A percentile compares a stretch with the other conserved stretches of the same genome.
phyloP scores from a whole-genome alignment of 2,113 vertebrate species.

The Mus pahari region DNA sequence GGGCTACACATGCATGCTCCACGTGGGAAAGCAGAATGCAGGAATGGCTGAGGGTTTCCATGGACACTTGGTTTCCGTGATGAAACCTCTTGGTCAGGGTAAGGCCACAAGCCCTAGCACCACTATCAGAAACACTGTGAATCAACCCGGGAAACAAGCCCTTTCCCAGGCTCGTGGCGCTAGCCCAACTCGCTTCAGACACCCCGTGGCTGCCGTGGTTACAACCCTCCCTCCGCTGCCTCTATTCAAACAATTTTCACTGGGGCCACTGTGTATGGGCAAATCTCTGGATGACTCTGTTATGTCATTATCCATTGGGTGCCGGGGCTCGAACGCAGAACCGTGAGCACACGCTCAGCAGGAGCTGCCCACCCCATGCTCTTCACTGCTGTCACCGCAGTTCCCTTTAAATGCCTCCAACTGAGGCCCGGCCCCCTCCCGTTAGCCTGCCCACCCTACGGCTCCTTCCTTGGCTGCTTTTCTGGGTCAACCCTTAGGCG shows the following conservation, averaged over 20 bases:
- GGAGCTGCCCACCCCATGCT: neutral
- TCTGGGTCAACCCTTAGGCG: neutral
- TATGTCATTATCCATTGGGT: neutral
- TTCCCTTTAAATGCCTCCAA: neutral
- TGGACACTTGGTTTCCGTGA: neutral
- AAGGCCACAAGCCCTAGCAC: neutral
- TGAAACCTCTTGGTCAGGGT: neutral
- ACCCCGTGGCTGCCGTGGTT: accelerated
- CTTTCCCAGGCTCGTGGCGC: neutral
- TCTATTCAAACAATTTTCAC: neutral
- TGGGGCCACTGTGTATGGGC: neutral
- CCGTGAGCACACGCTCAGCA: neutral
- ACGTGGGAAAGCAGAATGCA: accelerated
- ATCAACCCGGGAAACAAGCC: neutral
- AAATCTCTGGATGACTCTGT: neutral
- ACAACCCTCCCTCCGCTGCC: accelerated
- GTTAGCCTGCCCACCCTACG: accelerated
- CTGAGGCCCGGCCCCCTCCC: neutral
- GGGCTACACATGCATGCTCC: accelerated
- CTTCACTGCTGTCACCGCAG: no score
- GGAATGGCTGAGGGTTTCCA: neutral
- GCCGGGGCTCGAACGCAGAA: neutral
- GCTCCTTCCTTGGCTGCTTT: neutral
- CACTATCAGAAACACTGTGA: neutral
- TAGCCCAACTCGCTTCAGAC: neutral